Percentiles rank a stretch among this genome's conserved stretches.
These are phyloP conservation scores for Nemotelus nigrinus DNA, from an alignment of 2,888 invertebrate genomes.

Conservation along the genomic window DNA sequence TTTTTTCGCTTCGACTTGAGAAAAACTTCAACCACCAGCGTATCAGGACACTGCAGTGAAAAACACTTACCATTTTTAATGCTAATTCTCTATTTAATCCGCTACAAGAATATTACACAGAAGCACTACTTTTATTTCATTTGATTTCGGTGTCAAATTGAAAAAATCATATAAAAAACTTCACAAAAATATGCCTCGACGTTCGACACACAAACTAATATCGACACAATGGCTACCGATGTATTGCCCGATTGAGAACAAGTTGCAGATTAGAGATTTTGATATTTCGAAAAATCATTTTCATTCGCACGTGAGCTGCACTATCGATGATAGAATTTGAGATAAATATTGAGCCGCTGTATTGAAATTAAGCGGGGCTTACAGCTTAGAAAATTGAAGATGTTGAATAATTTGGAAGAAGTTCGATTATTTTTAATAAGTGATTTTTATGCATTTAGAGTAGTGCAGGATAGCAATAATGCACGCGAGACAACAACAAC, in stretches of 20 bases:
- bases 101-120: conserved; percentile 43
- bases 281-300: conserved; percentile 24
- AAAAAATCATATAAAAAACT: conserved; percentile 45
- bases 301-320: not conserved
- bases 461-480: no score
- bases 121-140: conserved; percentile 46
- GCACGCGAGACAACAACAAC: no score
- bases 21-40: not conserved
- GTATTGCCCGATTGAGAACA: conserved; percentile 38
- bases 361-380: not conserved
- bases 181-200: conserved; percentile 45
- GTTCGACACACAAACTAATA: conserved; percentile 49
- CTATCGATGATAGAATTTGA: not conserved
- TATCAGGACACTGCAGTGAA: not conserved
- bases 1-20: conserved; percentile 21
- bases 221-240: conserved; percentile 49
- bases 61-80: conserved; percentile 43
- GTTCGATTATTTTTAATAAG: no score
- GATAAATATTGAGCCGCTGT: not conserved
- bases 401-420: no score
- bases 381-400: no score
- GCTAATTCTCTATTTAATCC: conserved; percentile 44
- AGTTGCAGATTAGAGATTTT: not conserved
- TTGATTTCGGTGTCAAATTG: conserved; percentile 46
- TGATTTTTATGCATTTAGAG: no score